These are phyloP conservation scores for Motacilla alba DNA, from an alignment of 2,113 vertebrate species.

Conservation along the genomic window DNA sequence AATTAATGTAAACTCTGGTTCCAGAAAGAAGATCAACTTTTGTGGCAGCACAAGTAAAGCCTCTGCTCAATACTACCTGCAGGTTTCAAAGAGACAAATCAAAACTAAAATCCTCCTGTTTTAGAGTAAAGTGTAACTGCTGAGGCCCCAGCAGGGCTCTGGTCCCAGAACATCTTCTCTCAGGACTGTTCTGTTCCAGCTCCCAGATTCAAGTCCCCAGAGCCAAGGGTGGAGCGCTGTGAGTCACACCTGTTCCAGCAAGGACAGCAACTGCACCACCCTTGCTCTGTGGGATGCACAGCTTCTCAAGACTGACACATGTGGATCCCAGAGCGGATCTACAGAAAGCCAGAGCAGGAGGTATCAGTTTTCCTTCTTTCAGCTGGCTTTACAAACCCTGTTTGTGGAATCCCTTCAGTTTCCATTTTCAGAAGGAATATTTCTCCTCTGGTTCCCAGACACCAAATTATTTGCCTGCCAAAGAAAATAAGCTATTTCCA, in stretches of 20 bases:
- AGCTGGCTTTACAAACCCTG: background rate
- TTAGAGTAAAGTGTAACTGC: background rate
- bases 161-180: background rate
- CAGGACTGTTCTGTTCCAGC: background rate
- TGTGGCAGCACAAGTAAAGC: background rate
- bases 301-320: background rate
- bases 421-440: background rate
- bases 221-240: background rate
- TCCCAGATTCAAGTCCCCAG: fast-evolving
- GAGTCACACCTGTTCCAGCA: background rate
- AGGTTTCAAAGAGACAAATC: background rate
- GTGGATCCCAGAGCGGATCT: background rate
- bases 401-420: background rate
- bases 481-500: background rate
- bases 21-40: background rate
- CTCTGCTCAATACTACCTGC: background rate
- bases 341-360: background rate
- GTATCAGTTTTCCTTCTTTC: background rate
- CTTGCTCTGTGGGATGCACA: background rate
- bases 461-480: background rate
- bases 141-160: fast-evolving
- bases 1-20: background rate
- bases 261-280: background rate
- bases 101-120: background rate
- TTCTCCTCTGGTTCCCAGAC: background rate